A percentile compares a stretch with the other conserved stretches of the same genome.
phyloP scores from a whole-genome alignment of 2,113 vertebrate genomes.

The Caranx ignobilis region DNA sequence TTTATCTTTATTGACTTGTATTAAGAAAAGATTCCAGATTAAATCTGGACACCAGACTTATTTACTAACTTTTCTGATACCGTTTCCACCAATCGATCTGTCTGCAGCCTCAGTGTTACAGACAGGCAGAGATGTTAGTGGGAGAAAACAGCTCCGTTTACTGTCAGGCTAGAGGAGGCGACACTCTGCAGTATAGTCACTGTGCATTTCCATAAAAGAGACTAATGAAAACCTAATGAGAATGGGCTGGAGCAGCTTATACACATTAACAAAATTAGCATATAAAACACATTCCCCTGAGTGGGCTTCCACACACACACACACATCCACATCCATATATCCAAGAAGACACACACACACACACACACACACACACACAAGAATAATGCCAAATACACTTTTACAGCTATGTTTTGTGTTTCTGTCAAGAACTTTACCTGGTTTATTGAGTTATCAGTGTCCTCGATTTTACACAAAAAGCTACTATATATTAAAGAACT shows the following conservation, averaged over 20 bases:
- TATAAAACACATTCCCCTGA: conserved; percentile 77
- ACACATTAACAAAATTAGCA: conserved; percentile 80
- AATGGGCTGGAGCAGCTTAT: conserved; percentile 76
- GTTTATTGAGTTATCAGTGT: conserved; percentile 1
- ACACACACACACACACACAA: conserved; percentile 18
- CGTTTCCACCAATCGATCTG: conserved; percentile 18
- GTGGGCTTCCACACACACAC: conserved; percentile 28
- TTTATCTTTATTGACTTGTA: conserved; percentile 16
- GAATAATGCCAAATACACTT: conserved; percentile 18
- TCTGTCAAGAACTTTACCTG: neutral
- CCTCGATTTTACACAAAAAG: conserved; percentile 9
- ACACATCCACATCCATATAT: conserved; percentile 16
- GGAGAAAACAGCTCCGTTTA: conserved; percentile 41
- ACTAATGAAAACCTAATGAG: conserved; percentile 82
- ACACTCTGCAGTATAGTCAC: conserved; percentile 51
- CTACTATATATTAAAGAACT: neutral
- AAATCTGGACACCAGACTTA: conserved; percentile 9
- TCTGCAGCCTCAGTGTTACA: conserved; percentile 3
- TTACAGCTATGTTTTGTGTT: conserved; percentile 24
- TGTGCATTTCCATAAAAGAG: conserved; percentile 74
- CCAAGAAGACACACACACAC: neutral
- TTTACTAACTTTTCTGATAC: conserved; percentile 4
- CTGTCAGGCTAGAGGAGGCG: conserved; percentile 29
- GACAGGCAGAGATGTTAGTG: conserved; percentile 12
- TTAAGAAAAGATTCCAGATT: conserved; percentile 26